Evolutionary conservation across 2,888 invertebrate species (phyloP).

Genomic region (Liodrosophila aerea): DNA sequence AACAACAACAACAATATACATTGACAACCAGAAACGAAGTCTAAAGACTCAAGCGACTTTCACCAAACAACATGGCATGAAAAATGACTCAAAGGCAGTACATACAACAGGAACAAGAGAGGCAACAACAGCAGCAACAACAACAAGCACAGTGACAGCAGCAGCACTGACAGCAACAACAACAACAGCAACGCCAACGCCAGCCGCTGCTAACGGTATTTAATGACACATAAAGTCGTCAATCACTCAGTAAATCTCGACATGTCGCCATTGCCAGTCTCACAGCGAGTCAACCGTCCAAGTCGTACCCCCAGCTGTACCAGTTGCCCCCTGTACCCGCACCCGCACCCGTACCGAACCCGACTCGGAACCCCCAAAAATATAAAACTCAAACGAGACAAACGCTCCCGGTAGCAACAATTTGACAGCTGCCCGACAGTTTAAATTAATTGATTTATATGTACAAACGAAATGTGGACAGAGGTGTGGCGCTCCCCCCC

Average conservation of each 20-base stretch:
- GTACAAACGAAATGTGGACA: slow-evolving; percentile 36
- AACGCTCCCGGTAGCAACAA: slow-evolving; percentile 77
- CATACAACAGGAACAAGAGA: slow-evolving; percentile 27
- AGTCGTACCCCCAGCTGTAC: slow-evolving; percentile 1
- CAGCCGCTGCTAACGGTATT: slow-evolving; percentile 70
- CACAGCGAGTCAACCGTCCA: slow-evolving; percentile 8
- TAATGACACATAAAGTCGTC: slow-evolving; percentile 80
- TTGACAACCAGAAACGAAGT: too few relatives aligned
- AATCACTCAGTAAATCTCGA: slow-evolving; percentile 76
- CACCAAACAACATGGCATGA: slow-evolving; percentile 60
- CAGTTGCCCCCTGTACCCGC: slow-evolving; percentile 10
- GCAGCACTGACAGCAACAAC: slow-evolving; percentile 20
- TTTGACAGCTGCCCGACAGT: slow-evolving; percentile 80
- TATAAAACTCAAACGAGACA: slow-evolving; percentile 33
- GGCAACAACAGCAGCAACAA: slow-evolving; percentile 18
- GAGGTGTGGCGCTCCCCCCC: slow-evolving; percentile 38
- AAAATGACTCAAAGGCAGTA: slow-evolving; percentile 57
- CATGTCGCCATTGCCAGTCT: slow-evolving; percentile 54
- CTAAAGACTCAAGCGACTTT: slow-evolving; percentile 41
- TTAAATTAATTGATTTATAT: slow-evolving; percentile 80
- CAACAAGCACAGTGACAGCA: slow-evolving; percentile 17
- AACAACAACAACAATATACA: slow-evolving; percentile 14
- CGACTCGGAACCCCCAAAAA: slow-evolving; percentile 1
- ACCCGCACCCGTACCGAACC: slow-evolving; percentile 15
- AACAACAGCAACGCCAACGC: slow-evolving; percentile 22